Percentiles rank a stretch among this genome's conserved stretches.
These are phyloP conservation scores for Anabas testudineus DNA, from an alignment of 2,797 vertebrate genomes.

Conservation along the genomic window DNA sequence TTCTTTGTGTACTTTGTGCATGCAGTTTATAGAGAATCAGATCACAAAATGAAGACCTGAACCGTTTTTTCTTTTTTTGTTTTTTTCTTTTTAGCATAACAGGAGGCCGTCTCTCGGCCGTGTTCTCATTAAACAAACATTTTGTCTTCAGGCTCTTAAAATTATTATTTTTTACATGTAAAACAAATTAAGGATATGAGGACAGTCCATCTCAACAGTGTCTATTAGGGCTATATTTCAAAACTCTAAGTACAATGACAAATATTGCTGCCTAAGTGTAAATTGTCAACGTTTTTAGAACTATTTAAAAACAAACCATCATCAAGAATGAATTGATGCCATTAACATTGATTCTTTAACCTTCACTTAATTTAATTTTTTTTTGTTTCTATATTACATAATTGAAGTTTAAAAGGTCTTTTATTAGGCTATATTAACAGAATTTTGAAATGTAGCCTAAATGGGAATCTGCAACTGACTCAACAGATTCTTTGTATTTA, in stretches of 20 bases:
- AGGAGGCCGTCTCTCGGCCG: conserved; percentile 70
- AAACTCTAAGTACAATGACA: conserved; percentile 91
- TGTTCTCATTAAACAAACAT: conserved; percentile 73
- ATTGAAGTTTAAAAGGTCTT: conserved; percentile 82
- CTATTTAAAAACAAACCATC: conserved; percentile 92
- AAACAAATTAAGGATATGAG: conserved; percentile 88
- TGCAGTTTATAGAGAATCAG: conserved; percentile 85
- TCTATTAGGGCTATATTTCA: conserved; percentile 99
- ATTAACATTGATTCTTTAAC: conserved; percentile 80
- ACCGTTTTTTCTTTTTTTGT: too few relatives aligned
- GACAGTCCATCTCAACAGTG: conserved; percentile 95
- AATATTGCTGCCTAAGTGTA: conserved; percentile 88
- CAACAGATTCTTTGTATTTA: conserved; percentile 84
- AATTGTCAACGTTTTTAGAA: conserved; percentile 90
- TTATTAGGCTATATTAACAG: conserved; percentile 86
- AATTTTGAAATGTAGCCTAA: conserved; percentile 99
- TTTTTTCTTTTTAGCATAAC: conserved; percentile 73
- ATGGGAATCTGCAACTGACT: conserved; percentile 99
- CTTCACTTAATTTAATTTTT: conserved; percentile 81
- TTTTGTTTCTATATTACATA: conserved; percentile 82
- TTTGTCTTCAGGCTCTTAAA: conserved; percentile 76
- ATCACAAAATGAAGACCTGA: conserved; percentile 79
- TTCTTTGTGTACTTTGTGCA: conserved; percentile 83
- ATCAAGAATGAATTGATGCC: conserved; percentile 81
- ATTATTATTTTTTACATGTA: conserved; percentile 66